Evolutionary conservation across 2,888 invertebrate genomes (phyloP).

Genomic region (Anagyrus pseudococci): DNA sequence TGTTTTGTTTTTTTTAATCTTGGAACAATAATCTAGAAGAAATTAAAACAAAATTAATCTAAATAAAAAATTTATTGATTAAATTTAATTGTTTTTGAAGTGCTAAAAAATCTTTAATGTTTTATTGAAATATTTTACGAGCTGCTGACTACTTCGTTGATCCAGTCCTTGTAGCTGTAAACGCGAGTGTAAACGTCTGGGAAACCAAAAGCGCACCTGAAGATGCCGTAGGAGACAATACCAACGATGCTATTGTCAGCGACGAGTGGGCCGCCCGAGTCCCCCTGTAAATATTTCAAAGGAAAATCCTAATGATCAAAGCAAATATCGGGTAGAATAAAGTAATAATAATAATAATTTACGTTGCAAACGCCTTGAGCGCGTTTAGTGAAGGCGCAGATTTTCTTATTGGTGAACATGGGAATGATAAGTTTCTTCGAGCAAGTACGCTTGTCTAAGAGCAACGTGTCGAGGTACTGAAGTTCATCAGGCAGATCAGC

Average conservation of each 20-base stretch:
- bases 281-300: background rate
- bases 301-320: too few species aligned
- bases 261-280: background rate
- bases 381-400: slow-evolving; percentile 50
- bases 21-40: too few species aligned
- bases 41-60: too few species aligned
- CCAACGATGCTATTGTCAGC: background rate
- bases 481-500: background rate
- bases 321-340: too few species aligned
- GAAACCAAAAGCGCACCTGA: background rate
- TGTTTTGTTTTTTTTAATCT: too few species aligned
- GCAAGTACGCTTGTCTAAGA: background rate
- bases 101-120: background rate
- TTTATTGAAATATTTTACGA: background rate
- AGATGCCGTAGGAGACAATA: background rate
- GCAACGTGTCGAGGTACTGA: background rate
- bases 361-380: slow-evolving; percentile 55
- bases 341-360: too few species aligned
- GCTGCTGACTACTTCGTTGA: background rate
- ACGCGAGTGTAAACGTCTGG: background rate
- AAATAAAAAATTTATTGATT: too few species aligned
- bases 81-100: background rate
- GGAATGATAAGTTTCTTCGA: background rate
- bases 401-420: slow-evolving; percentile 30
- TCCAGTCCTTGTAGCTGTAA: background rate